Percentiles rank a stretch among this genome's conserved stretches.
These are phyloP conservation scores for Otocyon megalotis DNA, from an alignment of 2,113 vertebrate species.

Conservation along the genomic window DNA sequence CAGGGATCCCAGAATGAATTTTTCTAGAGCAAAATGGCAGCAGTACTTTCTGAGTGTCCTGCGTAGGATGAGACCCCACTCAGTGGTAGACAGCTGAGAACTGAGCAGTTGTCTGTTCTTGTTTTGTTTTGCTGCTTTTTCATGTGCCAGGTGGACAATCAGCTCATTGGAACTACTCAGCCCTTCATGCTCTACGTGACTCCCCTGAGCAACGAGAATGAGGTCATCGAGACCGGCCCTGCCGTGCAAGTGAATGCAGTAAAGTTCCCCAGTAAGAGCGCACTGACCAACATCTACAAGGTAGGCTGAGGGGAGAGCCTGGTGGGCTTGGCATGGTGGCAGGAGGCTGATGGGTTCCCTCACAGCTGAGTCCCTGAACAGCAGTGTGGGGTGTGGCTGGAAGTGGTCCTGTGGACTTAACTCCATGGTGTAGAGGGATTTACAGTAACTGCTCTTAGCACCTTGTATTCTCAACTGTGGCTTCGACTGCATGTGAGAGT, in stretches of 20 bases:
- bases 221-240: constrained; percentile 88
- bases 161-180: constrained; percentile 95
- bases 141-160: constrained; percentile 94
- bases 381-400: not conserved
- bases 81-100: not conserved
- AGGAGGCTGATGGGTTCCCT: not conserved
- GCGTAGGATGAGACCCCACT: not conserved
- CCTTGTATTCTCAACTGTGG: not conserved
- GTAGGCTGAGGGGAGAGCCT: constrained; percentile 82
- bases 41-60: not conserved
- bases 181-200: constrained; percentile 96
- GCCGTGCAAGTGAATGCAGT: constrained; percentile 96
- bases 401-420: accelerated
- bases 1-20: not conserved
- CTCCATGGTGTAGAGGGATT: not conserved
- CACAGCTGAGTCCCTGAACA: not conserved
- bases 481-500: not conserved
- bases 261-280: constrained; percentile 95
- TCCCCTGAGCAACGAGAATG: constrained; percentile 88
- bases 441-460: not conserved
- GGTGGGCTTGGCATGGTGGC: not conserved
- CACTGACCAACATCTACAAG: constrained; percentile 97
- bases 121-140: not conserved
- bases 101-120: not conserved
- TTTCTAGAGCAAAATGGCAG: not conserved